These are phyloP conservation scores for Hippasteria phrygiana DNA, from an alignment of 53 echinoderm and acorn worm species.

Conservation along the genomic window DNA sequence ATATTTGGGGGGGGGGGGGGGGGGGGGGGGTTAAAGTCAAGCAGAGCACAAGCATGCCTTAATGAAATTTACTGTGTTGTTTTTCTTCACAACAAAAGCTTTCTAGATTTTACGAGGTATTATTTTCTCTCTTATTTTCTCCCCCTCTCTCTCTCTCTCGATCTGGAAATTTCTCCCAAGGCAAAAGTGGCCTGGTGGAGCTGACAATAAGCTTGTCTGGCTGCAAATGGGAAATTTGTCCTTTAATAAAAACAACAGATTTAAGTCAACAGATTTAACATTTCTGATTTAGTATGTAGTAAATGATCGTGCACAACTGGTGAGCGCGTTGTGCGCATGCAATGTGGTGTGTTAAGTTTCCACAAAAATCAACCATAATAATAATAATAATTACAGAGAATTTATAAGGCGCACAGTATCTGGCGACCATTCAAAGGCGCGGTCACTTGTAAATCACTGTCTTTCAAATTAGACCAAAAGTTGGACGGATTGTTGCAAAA, in stretches of 20 bases:
- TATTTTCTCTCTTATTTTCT: conserved; percentile 17
- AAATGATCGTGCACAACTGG: not conserved
- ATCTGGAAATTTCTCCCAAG: not conserved
- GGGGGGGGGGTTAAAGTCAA: too few relatives aligned
- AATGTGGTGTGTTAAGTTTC: not conserved
- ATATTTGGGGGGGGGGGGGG: too few relatives aligned
- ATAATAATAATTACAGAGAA: too few relatives aligned
- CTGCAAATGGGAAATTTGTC: conserved; percentile 36
- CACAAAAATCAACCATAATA: too few relatives aligned
- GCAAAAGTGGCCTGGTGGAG: conserved; percentile 5
- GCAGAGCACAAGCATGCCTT: not conserved
- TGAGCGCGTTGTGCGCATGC: not conserved
- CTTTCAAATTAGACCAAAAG: too few relatives aligned
- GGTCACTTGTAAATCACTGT: too few relatives aligned
- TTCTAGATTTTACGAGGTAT: not conserved
- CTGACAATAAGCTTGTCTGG: conserved; percentile 44
- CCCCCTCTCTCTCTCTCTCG: too few relatives aligned
- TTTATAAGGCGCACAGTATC: too few relatives aligned
- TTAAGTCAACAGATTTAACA: conserved; percentile 45
- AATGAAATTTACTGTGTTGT: conserved; percentile 56
- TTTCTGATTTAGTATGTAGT: conserved; percentile 6
- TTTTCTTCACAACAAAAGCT: conserved; percentile 59
- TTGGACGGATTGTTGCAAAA: too few relatives aligned
- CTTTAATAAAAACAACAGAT: not conserved
- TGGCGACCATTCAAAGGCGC: too few relatives aligned